Evolutionary conservation across 1,140 invertebrate genomes (phyloP), one percentile per base, ranked within the genome.

Genomic region (Meloidogyne floridensis): DNA sequence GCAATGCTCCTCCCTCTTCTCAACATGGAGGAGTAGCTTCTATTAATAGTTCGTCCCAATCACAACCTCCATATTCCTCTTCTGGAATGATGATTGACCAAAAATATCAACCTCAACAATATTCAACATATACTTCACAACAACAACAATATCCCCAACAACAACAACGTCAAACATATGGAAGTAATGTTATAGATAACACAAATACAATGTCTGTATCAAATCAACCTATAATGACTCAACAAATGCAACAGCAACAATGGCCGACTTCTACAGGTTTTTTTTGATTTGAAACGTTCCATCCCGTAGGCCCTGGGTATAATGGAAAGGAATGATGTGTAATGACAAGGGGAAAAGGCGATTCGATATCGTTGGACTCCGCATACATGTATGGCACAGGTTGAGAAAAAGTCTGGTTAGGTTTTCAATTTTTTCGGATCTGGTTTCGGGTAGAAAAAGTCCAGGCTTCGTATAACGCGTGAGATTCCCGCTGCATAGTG

Each of bases 171-270:
- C 59, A 65, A 65, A 65, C 59, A 65, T 65, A n/a, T n/a, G 59
- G 59, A 32, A 32, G 32, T 7, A 8, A 18, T 65, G 10, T 2
- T n/a, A 6, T 59, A 59, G 56, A 59, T 59, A 59, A 59, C n/a
- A n/a, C 59, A 65, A 59, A 59, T 59, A 65, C 59, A 65, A 65
- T 65, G n/a, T 65, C 59, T 18, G n/a, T 15, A 65, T n/a, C n/a
- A 65, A 65, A 65, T 65, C 81, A 82, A 56, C 56, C 81, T 11
- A 80, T 13, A 54, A 82, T 82, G 79, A 13, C 56, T 6, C 43
- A 78, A 18, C 82, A 54, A 32, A 51, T 73, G 18, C 80, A 81
- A 42, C 32, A 32, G 32, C 32, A 32, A 32, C 73, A 77, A 42
- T 75, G 72, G 65, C 51, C 54, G 6, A 20, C 42, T n/a, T 53